Evolutionary conservation across 2,797 vertebrate genomes (phyloP).

Genomic region (Choloepus didactylus): DNA sequence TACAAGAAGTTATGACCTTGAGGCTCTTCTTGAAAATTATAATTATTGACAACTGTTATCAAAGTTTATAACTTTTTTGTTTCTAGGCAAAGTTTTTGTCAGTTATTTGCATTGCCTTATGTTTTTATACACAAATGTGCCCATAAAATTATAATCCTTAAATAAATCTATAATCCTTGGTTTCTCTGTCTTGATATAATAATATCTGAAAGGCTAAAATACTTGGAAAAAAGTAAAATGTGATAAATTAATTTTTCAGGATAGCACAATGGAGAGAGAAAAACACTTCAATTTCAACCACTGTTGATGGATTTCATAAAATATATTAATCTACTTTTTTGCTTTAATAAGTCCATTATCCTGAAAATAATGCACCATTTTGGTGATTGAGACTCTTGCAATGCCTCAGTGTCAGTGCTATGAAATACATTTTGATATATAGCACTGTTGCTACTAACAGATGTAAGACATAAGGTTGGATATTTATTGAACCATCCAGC

Average conservation of each 20-base stretch:
- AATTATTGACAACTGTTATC: background rate
- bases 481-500: background rate
- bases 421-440: background rate
- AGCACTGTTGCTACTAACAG: background rate
- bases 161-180: background rate
- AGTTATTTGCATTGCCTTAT: background rate
- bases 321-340: background rate
- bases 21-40: background rate
- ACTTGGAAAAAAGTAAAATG: background rate
- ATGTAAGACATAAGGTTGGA: background rate
- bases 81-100: background rate
- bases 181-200: background rate
- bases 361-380: slow-evolving; percentile 10
- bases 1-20: background rate
- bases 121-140: background rate
- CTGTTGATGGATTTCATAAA: background rate
- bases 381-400: background rate
- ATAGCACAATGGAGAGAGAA: background rate
- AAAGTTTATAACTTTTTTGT: background rate
- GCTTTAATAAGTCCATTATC: background rate
- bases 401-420: background rate
- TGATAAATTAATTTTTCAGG: slow-evolving; percentile 4
- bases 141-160: background rate
- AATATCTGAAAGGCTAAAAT: background rate
- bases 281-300: slow-evolving; percentile 3